Conservation (phyloP, 2,888 invertebrate genomes). For the Macrophya annulata region DNA sequence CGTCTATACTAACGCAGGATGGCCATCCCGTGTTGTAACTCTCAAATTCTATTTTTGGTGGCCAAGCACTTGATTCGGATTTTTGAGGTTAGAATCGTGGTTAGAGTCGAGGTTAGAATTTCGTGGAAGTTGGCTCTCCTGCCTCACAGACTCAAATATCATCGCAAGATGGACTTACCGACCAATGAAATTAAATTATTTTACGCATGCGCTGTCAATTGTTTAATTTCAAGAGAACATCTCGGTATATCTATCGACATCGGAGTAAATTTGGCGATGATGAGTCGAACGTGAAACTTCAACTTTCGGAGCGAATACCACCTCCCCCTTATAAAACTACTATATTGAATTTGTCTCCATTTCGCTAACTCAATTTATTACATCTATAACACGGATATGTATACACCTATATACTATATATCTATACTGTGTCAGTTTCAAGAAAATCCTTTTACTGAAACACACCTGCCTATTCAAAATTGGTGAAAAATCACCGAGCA, state of each 20-base stretch:
- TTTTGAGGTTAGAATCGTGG: no score
- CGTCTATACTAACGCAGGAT: no score
- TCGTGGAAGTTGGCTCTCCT: no score
- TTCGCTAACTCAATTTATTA: neutral
- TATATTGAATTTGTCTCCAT: neutral
- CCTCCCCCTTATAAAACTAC: neutral
- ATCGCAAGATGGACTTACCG: no score
- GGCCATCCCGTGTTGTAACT: no score
- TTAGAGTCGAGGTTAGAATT: no score
- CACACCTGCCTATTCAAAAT: neutral
- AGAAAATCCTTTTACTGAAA: slow-evolving; percentile 2
- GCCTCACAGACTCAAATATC: no score
- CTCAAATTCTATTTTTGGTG: no score
- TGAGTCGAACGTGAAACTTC: neutral
- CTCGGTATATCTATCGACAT: neutral
- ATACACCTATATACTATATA: neutral
- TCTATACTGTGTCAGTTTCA: neutral
- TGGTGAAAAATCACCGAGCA: neutral
- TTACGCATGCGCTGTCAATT: no score
- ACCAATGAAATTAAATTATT: no score
- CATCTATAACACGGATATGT: neutral
- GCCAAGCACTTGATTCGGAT: no score
- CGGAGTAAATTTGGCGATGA: neutral
- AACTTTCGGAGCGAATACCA: neutral
- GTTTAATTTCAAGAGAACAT: no score